Evolutionary conservation across 2,888 invertebrate genomes (phyloP), one percentile per base, ranked within the genome.

Genomic region (Cristatella mucedo): DNA sequence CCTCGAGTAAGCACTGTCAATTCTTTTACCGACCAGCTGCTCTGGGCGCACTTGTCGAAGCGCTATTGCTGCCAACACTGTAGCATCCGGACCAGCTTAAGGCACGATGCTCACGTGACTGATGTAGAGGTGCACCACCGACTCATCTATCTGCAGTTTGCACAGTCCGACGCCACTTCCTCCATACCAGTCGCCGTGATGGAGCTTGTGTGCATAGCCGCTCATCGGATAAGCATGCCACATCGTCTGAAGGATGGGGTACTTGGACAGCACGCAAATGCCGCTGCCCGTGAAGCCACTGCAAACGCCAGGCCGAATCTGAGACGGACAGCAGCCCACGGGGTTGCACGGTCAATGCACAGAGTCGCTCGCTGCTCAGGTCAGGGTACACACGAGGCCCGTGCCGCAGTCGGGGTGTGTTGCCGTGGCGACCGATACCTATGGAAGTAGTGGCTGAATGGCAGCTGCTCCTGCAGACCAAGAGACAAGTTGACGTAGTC

Each of bases 121-220:
- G 50, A 82, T 78, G 65, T 91, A 95, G 42, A 95, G 70, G 67
- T 91, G 81, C 39, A 95, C 70, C 38, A 71, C 71, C 33, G 55
- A 41, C 50, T 75, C 76, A 21, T 76, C 71, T 43, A 55, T 41
- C n/a, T 47, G 39, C 4, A 63, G 44, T 33, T 51, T 53, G 32
- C 55, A 61, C 41, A 71, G 49, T 2, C 69, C 70, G 13, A 60
- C 53, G n/a, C 62, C 89, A 71, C 99, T 97, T 3, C 95, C 93
- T 29, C 89, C 93, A 67, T 87, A 95, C 97, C 97, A 97, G 65
- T 97, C 97, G 1, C 87, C 95, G 61, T 95, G 95, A 47, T 85
- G 83, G 45, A 91, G 70, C 69, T 85, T 82, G 69, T 91, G 83
- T 32, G 89, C 80, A 60, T 91, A 95, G 2, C 97, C 97, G 69